Evolutionary conservation across 2,888 invertebrate genomes (phyloP), one percentile per base, ranked within the genome.

Genomic region (Cerceris rybyensis): DNA sequence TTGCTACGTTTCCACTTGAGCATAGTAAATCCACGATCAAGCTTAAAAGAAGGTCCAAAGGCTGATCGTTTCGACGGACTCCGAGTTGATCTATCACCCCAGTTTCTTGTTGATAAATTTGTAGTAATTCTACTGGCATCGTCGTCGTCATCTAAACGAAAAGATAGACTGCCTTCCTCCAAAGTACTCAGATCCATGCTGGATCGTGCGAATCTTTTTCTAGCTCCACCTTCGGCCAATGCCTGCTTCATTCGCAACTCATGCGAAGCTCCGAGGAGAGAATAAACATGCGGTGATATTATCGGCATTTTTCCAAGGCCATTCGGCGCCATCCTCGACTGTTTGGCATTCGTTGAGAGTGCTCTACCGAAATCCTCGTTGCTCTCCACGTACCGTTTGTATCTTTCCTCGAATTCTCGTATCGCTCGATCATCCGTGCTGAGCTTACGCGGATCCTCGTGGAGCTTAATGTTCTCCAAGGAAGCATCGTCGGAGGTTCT

Each of bases 211-310:
- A 60, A 50, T 46, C 46, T 70, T n/a, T 70, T 78, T 5, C 57
- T 59, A 2, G 14, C 49, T 7, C 66, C 46, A 17, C 81, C 76
- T 42, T 84, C 81, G 14, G 82, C 82, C 7, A 82, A 68, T 0
- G 83, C 84, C 13, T 73, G 83, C 43, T 82, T 86, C 14, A 87
- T 80, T 58, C 75, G 71, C n/a, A 83, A 65, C 49, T 87, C 88
- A 54, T 84, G 86, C 41, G 86, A 86, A 13, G 86, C 81, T 41
- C 84, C 82, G 9, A 88, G 80, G 5, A 87, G 17, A 7, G 87
- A 82, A 52, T 82, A 86, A 64, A 86, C 83, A 41, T 87, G 87
- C 2, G 81, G 81, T 7, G 81, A 57, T 46, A 81, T 77, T 8
- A 68, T 52, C 0, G 81, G 79, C 71, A 82, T 81, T 66, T 80